These are phyloP conservation scores for Rhynchonycteris naso DNA, from an alignment of 2,797 vertebrate genomes.

Conservation along the genomic window DNA sequence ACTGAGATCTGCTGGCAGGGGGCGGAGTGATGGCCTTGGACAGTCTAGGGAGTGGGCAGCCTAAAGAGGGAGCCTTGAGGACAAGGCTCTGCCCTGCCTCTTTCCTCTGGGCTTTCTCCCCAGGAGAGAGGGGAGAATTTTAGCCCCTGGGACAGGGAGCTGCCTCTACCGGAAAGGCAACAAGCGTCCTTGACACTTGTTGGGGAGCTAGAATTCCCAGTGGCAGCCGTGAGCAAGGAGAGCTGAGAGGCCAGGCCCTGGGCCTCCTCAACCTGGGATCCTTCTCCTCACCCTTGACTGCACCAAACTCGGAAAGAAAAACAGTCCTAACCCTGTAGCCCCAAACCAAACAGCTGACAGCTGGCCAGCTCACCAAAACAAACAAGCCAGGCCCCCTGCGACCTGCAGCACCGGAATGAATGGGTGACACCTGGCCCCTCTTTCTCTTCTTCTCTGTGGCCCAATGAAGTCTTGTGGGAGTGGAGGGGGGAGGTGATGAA, in stretches of 20 bases:
- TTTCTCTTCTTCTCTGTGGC: not conserved
- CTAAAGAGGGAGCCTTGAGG: not conserved
- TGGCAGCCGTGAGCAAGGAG: not conserved
- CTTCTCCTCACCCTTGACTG: constrained; percentile 6
- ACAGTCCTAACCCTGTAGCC: constrained; percentile 20
- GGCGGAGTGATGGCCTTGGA: not conserved
- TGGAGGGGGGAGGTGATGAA: not conserved
- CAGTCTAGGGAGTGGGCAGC: not conserved
- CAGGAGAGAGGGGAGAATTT: not conserved
- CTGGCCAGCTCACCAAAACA: constrained; percentile 59
- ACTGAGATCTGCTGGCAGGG: not conserved
- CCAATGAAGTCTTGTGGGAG: not conserved
- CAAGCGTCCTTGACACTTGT: not conserved
- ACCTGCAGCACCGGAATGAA: not conserved
- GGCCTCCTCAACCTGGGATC: not conserved
- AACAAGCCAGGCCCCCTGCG: constrained; percentile 6
- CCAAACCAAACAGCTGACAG: constrained; percentile 55
- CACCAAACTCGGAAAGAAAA: constrained; percentile 50
- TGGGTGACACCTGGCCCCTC: not conserved
- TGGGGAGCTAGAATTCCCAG: not conserved
- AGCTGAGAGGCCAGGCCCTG: not conserved
- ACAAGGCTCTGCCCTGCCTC: not conserved
- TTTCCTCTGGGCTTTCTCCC: not conserved
- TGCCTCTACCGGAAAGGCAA: not conserved
- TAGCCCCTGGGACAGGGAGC: too few species aligned